phyloP scores from a whole-genome alignment of 2,888 invertebrate species.

The Apamea anceps region DNA sequence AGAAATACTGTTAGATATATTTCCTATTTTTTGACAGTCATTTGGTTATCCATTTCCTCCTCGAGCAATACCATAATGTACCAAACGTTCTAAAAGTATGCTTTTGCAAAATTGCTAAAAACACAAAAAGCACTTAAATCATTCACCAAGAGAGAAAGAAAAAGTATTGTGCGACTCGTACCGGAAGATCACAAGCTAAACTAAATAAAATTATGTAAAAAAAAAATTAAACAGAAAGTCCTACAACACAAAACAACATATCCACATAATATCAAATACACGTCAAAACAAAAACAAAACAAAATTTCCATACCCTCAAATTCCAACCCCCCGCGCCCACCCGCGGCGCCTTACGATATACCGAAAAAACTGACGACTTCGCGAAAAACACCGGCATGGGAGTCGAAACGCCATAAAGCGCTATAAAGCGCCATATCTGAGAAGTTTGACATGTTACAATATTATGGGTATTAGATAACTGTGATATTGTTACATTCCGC shows the following conservation, averaged over 20 bases:
- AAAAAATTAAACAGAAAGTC: too few species aligned
- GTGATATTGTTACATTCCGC: slow-evolving; percentile 72
- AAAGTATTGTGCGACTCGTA: too few species aligned
- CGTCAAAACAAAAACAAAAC: slow-evolving; percentile 30
- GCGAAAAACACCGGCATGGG: slow-evolving; percentile 74
- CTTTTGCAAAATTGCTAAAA: neutral
- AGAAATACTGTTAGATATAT: too few species aligned
- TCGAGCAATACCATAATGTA: neutral
- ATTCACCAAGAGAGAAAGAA: neutral
- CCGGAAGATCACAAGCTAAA: too few species aligned
- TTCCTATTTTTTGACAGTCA: neutral
- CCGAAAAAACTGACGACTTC: slow-evolving; percentile 66
- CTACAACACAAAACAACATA: neutral
- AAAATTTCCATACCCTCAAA: slow-evolving; percentile 44
- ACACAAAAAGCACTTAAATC: neutral
- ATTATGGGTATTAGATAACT: slow-evolving; percentile 88
- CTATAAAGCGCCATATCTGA: slow-evolving; percentile 80
- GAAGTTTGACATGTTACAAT: slow-evolving; percentile 87
- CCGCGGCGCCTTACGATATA: slow-evolving; percentile 34
- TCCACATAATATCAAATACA: slow-evolving; percentile 19
- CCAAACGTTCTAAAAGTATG: too few species aligned
- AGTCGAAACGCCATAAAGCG: slow-evolving; percentile 75
- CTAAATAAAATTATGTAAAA: too few species aligned
- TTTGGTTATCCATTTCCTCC: neutral
- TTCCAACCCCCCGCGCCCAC: slow-evolving; percentile 33